Base-by-base conservation (phyloP, 2,888 invertebrate species). In the Eilema caniola region DNA sequence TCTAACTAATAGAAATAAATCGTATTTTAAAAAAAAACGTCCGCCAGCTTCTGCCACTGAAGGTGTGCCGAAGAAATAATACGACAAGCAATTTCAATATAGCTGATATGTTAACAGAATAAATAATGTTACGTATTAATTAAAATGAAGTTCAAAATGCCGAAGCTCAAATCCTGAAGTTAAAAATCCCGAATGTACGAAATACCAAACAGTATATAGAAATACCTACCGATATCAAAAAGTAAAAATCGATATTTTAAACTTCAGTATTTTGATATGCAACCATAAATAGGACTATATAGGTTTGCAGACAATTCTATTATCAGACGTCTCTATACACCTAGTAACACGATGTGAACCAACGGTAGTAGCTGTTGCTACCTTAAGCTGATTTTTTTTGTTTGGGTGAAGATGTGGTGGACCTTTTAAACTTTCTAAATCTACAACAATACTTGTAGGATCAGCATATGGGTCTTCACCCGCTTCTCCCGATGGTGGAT, bases 221-320 rank as follows among this genome's bases (percentile, higher is more conserved):
- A n/a, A n/a, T n/a, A n/a, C n/a, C n/a, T n/a, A n/a, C n/a, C n/a
- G n/a, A n/a, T n/a, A n/a, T 28, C 5, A 28, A 28, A 28, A 28
- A 28, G 2, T 28, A 4, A 28, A 28, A 28, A 28, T 28, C 2
- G 28, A 37, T 33, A 33, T 33, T 33, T 7, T 33, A 1, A 33
- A 33, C 31, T 33, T 8, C 7, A 33, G 8, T 33, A 33, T 4
- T 33, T 33, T 33, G 8, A 28, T 28, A 28, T 28, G 28, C 5
- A 28, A 28, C 28, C 28, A 28, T 4, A 28, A 5, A 37, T 12
- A 1, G 31, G 14, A 37, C 37, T 61, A 64, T 1, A 71, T 7
- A 47, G 23, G 12, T 16, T 37, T 56, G 76, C 91, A 92, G 16
- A 92, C 87, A 72, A 92, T 85, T 69, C 89, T 85, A 24, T 88